Evolutionary conservation across 2,888 invertebrate species (phyloP).

Genomic region (Ramazzottius varieornatus): DNA sequence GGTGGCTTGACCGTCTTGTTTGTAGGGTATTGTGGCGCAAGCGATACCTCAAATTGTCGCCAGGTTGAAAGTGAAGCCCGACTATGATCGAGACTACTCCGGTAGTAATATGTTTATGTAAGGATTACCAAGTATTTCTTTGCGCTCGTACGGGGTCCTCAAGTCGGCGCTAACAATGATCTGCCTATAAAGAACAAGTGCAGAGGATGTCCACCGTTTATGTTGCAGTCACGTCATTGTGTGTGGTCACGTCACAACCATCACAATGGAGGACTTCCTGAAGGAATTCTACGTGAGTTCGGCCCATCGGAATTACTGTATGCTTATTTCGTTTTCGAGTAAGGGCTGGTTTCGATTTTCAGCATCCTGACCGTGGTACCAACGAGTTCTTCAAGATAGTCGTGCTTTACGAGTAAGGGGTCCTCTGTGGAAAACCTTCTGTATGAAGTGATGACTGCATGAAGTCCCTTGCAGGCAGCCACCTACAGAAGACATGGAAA

Average conservation of each 20-base stretch:
- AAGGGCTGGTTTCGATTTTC: background rate
- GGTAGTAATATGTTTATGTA: background rate
- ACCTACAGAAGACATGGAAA: background rate
- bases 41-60: background rate
- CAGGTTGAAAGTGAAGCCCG: background rate
- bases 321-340: background rate
- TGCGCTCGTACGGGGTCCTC: too few species aligned
- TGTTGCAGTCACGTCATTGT: background rate
- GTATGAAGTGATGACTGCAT: background rate
- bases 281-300: background rate
- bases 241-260: background rate
- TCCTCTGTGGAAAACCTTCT: background rate
- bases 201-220: too few species aligned
- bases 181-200: too few species aligned
- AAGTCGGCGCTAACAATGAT: too few species aligned
- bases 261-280: background rate
- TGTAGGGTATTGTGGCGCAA: background rate
- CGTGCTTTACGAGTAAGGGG: background rate
- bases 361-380: background rate
- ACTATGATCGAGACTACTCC: background rate
- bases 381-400: background rate
- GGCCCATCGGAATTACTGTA: background rate
- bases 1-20: too few species aligned
- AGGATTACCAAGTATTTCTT: background rate
- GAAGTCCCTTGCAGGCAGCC: background rate